A percentile compares a stretch with the other conserved stretches of the same genome.
Conservation (phyloP, 2,797 vertebrate genomes). For the Danionella dracula region DNA sequence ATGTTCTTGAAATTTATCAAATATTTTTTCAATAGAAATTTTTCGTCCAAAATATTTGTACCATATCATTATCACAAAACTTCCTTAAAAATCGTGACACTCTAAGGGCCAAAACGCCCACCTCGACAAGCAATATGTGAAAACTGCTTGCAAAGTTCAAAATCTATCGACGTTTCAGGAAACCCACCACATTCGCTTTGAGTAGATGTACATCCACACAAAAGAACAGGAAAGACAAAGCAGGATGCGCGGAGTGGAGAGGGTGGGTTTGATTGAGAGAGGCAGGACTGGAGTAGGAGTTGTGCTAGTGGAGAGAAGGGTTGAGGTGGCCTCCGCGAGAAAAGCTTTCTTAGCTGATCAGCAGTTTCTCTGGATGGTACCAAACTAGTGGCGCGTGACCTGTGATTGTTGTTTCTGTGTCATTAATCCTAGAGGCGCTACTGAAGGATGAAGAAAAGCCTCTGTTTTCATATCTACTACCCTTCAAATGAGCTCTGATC, state of each 20-base stretch:
- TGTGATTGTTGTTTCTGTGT: too few relatives aligned
- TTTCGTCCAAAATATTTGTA: too few relatives aligned
- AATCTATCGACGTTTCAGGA: constrained; percentile 35
- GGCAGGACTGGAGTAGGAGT: neutral
- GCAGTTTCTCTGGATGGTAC: constrained; percentile 12
- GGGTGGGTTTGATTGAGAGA: constrained; percentile 13
- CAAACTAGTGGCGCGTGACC: neutral
- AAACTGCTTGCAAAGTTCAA: too few relatives aligned
- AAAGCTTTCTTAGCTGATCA: constrained; percentile 29
- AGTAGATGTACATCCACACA: constrained; percentile 21
- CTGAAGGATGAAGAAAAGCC: neutral
- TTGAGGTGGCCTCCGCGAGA: constrained; percentile 12
- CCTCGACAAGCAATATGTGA: too few relatives aligned
- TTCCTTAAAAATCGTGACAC: too few relatives aligned
- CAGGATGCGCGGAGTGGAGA: neutral
- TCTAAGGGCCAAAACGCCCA: too few relatives aligned
- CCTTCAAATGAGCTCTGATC: neutral
- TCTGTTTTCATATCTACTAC: neutral
- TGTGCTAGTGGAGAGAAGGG: constrained; percentile 20
- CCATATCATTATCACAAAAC: too few relatives aligned
- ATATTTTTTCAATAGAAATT: too few relatives aligned
- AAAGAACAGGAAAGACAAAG: neutral
- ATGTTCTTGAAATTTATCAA: too few relatives aligned
- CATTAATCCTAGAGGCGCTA: too few relatives aligned
- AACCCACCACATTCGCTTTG: constrained; percentile 30